Conservation (phyloP, 2,888 invertebrate genomes). For the Eupsilia transversa region DNA sequence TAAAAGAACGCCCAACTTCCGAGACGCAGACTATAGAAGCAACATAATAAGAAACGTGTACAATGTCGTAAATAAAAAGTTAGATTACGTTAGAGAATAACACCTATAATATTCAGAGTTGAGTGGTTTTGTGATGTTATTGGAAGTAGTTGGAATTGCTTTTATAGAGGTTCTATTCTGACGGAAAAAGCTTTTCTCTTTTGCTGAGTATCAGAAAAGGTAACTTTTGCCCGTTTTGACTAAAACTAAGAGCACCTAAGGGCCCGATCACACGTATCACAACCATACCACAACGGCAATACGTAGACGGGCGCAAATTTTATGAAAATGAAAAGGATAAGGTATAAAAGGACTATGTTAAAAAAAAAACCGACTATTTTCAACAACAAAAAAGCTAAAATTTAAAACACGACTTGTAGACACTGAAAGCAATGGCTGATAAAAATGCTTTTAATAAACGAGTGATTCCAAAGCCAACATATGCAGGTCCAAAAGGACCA, state of each 20-base stretch:
- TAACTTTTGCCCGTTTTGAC: too few species aligned
- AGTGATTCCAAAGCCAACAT: too few species aligned
- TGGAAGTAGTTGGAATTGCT: conserved; percentile 41
- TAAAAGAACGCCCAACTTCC: conserved; percentile 66
- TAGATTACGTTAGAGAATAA: conserved; percentile 58
- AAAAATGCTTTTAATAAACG: not conserved
- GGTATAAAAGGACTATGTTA: too few species aligned
- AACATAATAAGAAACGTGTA: conserved; percentile 62
- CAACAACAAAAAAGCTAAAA: too few species aligned
- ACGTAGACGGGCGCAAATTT: too few species aligned
- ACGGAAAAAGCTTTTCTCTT: not conserved
- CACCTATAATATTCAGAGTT: conserved; percentile 35
- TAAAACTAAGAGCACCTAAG: too few species aligned
- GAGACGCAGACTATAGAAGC: conserved; percentile 33
- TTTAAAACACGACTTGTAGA: not conserved
- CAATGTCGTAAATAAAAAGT: conserved; percentile 62
- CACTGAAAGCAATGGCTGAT: not conserved
- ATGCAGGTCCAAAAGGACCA: too few species aligned
- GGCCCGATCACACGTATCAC: too few species aligned
- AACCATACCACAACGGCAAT: too few species aligned
- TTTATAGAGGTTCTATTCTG: conserved; percentile 5
- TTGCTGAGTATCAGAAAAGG: not conserved
- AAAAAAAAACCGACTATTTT: too few species aligned
- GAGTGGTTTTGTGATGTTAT: conserved; percentile 33
- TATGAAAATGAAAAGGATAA: too few species aligned